Base-by-base conservation (phyloP, 2,113 vertebrate genomes). In the Zonotrichia leucophrys region DNA sequence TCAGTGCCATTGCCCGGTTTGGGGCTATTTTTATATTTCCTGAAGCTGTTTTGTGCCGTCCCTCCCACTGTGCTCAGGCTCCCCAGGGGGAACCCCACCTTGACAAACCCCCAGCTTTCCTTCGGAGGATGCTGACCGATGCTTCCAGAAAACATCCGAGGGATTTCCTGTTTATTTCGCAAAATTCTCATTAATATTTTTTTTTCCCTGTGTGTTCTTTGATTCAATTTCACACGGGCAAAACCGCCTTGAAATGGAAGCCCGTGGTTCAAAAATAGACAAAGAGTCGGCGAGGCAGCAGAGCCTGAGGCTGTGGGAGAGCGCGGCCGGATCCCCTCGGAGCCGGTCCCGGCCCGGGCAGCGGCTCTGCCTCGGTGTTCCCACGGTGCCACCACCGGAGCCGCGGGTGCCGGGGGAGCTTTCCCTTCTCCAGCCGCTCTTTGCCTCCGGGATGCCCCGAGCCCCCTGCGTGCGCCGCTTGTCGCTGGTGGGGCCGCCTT, bases 81-180 rank as follows among this genome's bases (percentile, higher is more conserved):
- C 93, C 76, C 79, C 46, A 52, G 84, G 68, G 92, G 64, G 47
- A 80, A 58, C 87, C 82, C 90, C 94, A 95, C 95, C 93, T 96
- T 92, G 85, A 82, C 25, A 27, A 86, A 37, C 92, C 63, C 15
- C 3, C 84, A 59, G 87, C 84, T 96, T 93, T 69, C 88, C 92
- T 86, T 95, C 1, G 25, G 90, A 88, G 93, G 95, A 95, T 92
- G 85, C 93, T 77, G 93, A 86, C 92, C 93, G 74, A 30, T 3
- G 14, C n/a, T 76, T 91, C 89, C 96, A 86, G 92, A 85, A 95
- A 93, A 47, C 87, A 92, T 83, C 91, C 75, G 0, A 90, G 41
- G 90, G 92, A 94, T 95, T 96, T 97, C 92, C 94, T 97, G 92
- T 94, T 97, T 95, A 81, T 95, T 96, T 97, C 67, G 55, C 79